A percentile compares a stretch with the other conserved stretches of the same genome.
These are phyloP conservation scores for Idaea straminata DNA, from an alignment of 2,888 invertebrate species.

Conservation along the genomic window DNA sequence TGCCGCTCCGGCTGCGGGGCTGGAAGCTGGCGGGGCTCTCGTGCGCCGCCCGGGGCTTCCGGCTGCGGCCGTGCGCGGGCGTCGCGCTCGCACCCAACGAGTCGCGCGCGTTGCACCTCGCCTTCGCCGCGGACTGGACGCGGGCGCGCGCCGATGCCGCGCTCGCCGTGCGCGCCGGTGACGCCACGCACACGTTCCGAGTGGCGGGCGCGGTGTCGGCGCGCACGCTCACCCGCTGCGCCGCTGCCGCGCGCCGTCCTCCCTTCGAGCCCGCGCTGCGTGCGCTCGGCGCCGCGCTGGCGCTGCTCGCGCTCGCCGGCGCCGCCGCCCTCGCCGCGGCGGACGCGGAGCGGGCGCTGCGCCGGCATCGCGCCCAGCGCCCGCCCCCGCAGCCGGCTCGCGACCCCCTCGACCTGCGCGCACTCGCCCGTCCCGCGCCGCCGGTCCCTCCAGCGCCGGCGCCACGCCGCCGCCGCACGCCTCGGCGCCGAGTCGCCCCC, in stretches of 20 bases:
- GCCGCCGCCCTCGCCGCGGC: conserved; percentile 52
- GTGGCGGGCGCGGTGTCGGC: conserved; percentile 54
- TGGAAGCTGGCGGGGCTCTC: conserved; percentile 54
- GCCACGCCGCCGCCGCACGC: conserved; percentile 36
- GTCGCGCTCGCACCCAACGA: conserved; percentile 56
- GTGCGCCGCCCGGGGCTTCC: conserved; percentile 63
- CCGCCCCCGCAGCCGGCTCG: conserved; percentile 59
- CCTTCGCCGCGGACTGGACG: conserved; percentile 59
- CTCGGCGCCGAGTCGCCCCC: conserved; percentile 32
- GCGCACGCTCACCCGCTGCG: conserved; percentile 40
- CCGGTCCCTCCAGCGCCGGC: conserved; percentile 28
- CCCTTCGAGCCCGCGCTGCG: conserved; percentile 76
- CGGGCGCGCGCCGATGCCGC: conserved; percentile 48
- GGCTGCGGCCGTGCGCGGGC: conserved; percentile 56
- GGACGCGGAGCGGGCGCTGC: conserved; percentile 40
- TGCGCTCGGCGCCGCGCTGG: conserved; percentile 68
- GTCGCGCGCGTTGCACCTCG: conserved; percentile 49
- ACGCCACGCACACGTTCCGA: conserved; percentile 40
- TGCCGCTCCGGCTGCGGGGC: conserved; percentile 86
- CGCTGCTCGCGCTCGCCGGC: conserved; percentile 73
- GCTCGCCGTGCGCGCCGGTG: conserved; percentile 48
- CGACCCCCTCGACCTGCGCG: conserved; percentile 42
- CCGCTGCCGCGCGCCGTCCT: conserved; percentile 64
- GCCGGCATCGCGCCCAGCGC: conserved; percentile 28
- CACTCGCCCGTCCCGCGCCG: conserved; percentile 28